Conservation (phyloP, 2,113 vertebrate species). For the Philantomba maxwellii region DNA sequence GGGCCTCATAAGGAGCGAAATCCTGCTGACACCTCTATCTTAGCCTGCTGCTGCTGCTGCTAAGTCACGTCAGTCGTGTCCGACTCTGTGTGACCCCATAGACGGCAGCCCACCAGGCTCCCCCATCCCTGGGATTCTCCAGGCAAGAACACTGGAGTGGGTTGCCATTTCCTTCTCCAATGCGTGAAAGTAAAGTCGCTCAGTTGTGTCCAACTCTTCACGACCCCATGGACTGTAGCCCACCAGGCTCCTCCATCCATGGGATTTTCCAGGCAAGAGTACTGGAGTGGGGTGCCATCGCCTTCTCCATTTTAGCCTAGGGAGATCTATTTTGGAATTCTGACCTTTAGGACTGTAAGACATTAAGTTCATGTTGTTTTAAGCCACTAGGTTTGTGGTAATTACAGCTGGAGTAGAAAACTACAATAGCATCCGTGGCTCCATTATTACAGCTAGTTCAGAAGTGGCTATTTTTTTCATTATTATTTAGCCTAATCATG, state of each 20-base stretch:
- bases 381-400: neutral
- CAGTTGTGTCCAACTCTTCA: no score
- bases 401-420: neutral
- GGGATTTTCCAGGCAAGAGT: no score
- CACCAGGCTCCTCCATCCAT: no score
- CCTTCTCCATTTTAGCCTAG: neutral
- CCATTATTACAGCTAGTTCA: neutral
- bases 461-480: neutral
- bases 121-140: no score
- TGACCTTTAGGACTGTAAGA: neutral
- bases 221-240: no score
- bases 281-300: no score
- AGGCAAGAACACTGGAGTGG: no score
- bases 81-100: no score
- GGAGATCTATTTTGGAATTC: neutral
- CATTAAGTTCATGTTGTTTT: neutral
- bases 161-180: no score
- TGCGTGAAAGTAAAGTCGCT: no score
- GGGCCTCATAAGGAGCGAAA: rapidly evolving
- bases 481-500: neutral
- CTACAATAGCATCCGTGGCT: neutral
- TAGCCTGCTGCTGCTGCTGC: neutral
- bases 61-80: no score
- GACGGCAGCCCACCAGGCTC: no score
- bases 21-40: neutral